Base-by-base conservation (phyloP, 2,888 invertebrate genomes). In the Stegophylla sp. region DNA sequence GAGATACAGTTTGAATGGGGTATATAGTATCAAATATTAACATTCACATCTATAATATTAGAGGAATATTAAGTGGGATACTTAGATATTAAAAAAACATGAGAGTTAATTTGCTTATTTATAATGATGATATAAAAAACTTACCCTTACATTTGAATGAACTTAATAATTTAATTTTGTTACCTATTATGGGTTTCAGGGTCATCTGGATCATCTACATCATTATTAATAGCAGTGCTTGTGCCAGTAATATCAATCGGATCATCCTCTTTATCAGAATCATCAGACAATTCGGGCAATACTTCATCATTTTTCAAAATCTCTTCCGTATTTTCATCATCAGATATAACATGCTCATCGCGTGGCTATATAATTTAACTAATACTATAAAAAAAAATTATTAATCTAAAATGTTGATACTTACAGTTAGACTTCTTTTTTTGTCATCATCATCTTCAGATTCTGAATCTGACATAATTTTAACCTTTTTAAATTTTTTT, bases 221-320 rank as follows among this genome's bases (percentile, higher is more conserved):
- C 89, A 83, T 88, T 89, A 79, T 89, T 89, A 84, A 91, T 91
- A 0, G 91, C 90, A 83, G 89, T 89, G 9, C 13, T 51, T 20
- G 23, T 13, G 15, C 23, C 56, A 41, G 4, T 34, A 13, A 34
- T 34, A 48, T 90, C 89, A 20, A 89, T 89, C 84, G 67, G 59
- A n/a, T 77, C 61, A 48, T 81, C 82, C 90, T 89, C 10, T 87
- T 87, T 72, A 89, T 89, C 17, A 87, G 87, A 85, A 87, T 88
- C 85, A 86, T 87, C 85, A 9, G 83, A 83, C 48, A 84, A 76
- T 61, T 84, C 83, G 12, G 84, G 84, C n/a, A 85, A 79, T 26
- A 84, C 83, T 63, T 82, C 84, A 59, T 74, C 82, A 43, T 77
- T 23, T 63, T 73, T 17, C 53, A 23, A 51, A 69, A 0, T 51